Base-by-base conservation (phyloP, 1,140 invertebrate genomes). In the Pseudachorutes palmiensis region DNA sequence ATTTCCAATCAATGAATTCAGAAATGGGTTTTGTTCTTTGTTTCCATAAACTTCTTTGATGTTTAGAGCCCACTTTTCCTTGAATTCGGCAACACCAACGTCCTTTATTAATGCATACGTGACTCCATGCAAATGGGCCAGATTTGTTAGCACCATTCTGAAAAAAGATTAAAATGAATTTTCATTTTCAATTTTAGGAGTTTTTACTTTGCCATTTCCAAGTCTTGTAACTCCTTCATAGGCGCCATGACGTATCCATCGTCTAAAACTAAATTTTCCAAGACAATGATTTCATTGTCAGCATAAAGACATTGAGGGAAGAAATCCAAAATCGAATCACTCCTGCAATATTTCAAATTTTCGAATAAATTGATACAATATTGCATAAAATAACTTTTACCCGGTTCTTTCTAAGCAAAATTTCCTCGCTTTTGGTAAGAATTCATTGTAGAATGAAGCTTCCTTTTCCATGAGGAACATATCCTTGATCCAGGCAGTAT, bases 321-420 rank as follows among this genome's bases (percentile, higher is more conserved):
- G 33, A 63, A 63, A 48, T 63, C 61, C 61, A 63, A 48, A 3
- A 19, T 28, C n/a, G n/a, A n/a, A n/a, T n/a, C n/a, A n/a, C n/a
- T n/a, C n/a, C n/a, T n/a, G n/a, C n/a, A n/a, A n/a, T n/a, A n/a
- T n/a, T n/a, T n/a, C n/a, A n/a, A n/a, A n/a, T n/a, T n/a, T n/a
- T n/a, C n/a, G n/a, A n/a, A n/a, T n/a, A n/a, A n/a, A n/a, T n/a
- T n/a, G n/a, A n/a, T n/a, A n/a, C n/a, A n/a, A n/a, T n/a, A n/a
- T n/a, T n/a, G n/a, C n/a, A n/a, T n/a, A n/a, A n/a, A n/a, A 12
- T 22, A 58, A 58, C 22, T 29, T 26, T 61, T 61, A 61, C 59
- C 14, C 59, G 29, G 14, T 31, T 19, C 28, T 14, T 9, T 61
- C 22, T 29, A 9, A 2, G 29, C 28, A 61, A 33, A 31, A 16